Conservation (phyloP, 2,888 invertebrate species). For the Andrena praecox region DNA sequence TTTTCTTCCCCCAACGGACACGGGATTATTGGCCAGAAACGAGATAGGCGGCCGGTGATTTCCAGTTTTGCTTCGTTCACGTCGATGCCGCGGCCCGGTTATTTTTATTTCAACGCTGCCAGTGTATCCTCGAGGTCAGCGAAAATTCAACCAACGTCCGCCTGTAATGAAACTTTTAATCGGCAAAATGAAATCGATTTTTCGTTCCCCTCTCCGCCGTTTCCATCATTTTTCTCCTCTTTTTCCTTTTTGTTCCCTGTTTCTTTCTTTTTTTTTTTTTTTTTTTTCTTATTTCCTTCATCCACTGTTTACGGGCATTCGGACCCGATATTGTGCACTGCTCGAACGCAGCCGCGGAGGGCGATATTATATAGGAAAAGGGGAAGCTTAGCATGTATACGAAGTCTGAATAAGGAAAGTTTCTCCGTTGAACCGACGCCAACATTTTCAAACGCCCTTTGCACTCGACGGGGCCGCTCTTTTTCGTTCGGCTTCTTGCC, state of each 20-base stretch:
- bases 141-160: conserved; percentile 20
- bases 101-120: conserved; percentile 26
- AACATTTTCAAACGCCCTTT: conserved; percentile 81
- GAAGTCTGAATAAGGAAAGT: conserved; percentile 76
- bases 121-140: conserved; percentile 2
- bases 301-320: conserved; percentile 22
- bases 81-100: conserved; percentile 31
- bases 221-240: neutral
- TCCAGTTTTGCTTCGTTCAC: conserved; percentile 19
- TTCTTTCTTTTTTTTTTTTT: too few relatives aligned
- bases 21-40: conserved; percentile 35
- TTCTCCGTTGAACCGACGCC: conserved; percentile 78
- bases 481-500: conserved; percentile 51
- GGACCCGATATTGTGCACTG: conserved; percentile 63
- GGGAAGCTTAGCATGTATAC: conserved; percentile 74
- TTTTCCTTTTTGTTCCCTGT: neutral
- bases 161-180: conserved; percentile 52
- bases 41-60: conserved; percentile 29
- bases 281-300: neutral
- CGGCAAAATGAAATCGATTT: conserved; percentile 39
- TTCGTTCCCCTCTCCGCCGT: neutral
- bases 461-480: conserved; percentile 66
- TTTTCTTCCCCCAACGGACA: neutral
- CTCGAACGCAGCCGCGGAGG: conserved; percentile 68
- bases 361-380: conserved; percentile 72